Conservation (phyloP, 2,888 invertebrate species). For the Chaitophorus viminalis region DNA sequence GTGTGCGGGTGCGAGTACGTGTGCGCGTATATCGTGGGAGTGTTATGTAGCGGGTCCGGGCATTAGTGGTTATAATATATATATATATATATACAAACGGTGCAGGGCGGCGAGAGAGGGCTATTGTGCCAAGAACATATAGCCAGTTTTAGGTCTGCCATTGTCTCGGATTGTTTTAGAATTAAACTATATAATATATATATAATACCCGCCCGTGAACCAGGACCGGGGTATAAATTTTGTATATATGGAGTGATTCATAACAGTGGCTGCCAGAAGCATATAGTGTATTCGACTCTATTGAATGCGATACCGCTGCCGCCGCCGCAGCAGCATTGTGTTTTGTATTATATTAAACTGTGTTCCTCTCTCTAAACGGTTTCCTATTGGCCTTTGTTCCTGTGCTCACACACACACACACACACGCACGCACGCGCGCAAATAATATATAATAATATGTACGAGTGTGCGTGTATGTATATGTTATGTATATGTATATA, state of each 20-base stretch:
- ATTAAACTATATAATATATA: conserved; percentile 54
- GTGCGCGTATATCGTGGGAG: conserved; percentile 49
- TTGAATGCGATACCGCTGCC: conserved; percentile 43
- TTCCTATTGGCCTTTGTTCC: conserved; percentile 62
- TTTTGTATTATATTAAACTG: conserved; percentile 61
- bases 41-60: conserved; percentile 48
- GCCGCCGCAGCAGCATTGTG: conserved; percentile 42
- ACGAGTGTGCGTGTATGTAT: not conserved
- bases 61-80: conserved; percentile 51
- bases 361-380: conserved; percentile 58
- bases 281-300: conserved; percentile 58
- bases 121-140: conserved; percentile 59
- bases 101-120: conserved; percentile 17
- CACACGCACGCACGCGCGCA: not conserved
- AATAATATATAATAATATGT: conserved; percentile 8
- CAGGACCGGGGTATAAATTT: conserved; percentile 59
- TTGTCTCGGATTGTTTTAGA: conserved; percentile 62
- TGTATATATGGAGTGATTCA: conserved; percentile 57
- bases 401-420: not conserved
- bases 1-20: not conserved
- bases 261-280: conserved; percentile 61
- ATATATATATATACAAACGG: conserved; percentile 19
- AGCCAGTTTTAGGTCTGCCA: conserved; percentile 62
- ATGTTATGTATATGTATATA: not conserved
- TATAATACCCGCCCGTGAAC: conserved; percentile 58